Evolutionary conservation across 2,113 vertebrate species (phyloP), one percentile per base, ranked within the genome.

Genomic region (Isurus oxyrinchus): DNA sequence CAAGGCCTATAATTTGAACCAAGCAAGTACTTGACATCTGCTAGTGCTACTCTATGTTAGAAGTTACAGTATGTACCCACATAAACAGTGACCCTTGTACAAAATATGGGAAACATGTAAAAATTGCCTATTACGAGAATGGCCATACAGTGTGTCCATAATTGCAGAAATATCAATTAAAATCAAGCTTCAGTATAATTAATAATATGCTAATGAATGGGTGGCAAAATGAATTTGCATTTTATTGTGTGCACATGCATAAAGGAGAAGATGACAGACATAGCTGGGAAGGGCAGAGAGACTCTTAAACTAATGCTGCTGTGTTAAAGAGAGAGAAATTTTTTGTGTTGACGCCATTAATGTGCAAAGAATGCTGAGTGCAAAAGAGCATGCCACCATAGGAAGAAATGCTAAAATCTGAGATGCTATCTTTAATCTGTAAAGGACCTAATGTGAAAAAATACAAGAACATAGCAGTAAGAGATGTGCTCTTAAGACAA

Each of bases 191-290:
- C 79, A 44, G 79, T 19, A 84, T 40, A 14, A 84, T 40, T 31
- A 90, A 57, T 90, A 90, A 90, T 55, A 90, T 90, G 53, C 27
- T 84, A 44, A 84, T 84, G 81, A 90, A 57, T 90, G 53, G 21
- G 53, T 90, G 87, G 10, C 88, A 61, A 35, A 35, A 8, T 59
- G 27, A 91, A 35, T 57, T 59, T 59, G 13, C 53, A 14, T 10
- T 91, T 90, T 91, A 84, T 57, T 91, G 11, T 59, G 55, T 3
- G 5, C 13, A 0, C 27, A 91, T 91, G 27, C 31, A 16, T 91
- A 91, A 59, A 88, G 11, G 88, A 35, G 88, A 59, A 91, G 25
- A 91, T 59, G 40, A 84, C 81, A 35, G 88, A 91, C 55, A 27
- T 25, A 91, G 88, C 59, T 59, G 27, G 31, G 88, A 57, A 91